Evolutionary conservation across 2,113 vertebrate genomes (phyloP).

Genomic region (Tylochromis polylepis): DNA sequence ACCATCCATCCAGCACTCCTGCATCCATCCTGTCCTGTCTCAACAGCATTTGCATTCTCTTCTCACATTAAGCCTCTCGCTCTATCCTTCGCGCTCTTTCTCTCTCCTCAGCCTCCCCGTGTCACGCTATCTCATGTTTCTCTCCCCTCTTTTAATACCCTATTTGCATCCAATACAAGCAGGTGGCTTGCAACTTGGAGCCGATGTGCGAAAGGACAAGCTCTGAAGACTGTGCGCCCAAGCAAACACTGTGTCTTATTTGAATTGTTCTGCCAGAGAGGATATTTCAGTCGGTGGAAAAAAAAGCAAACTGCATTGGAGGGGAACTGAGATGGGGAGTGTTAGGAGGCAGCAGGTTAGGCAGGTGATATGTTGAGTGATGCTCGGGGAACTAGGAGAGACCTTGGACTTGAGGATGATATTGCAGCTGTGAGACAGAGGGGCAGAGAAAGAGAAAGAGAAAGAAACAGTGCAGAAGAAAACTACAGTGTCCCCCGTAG

Average conservation of each 20-base stretch:
- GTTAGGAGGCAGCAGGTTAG: conserved; percentile 3
- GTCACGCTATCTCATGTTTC: conserved; percentile 71
- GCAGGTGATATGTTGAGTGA: conserved; percentile 37
- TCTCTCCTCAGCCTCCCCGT: conserved; percentile 31
- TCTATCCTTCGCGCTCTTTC: conserved; percentile 36
- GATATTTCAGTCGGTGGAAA: conserved; percentile 11
- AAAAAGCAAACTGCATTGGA: not conserved
- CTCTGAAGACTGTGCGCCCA: conserved; percentile 22
- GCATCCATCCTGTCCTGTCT: conserved; percentile 40
- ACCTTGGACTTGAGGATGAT: conserved; percentile 24
- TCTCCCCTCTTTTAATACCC: conserved; percentile 56
- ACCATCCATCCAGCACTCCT: conserved; percentile 37
- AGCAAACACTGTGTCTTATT: conserved; percentile 37
- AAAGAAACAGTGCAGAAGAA: not conserved
- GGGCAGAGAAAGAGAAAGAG: not conserved
- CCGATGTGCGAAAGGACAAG: conserved; percentile 34
- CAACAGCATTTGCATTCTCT: conserved; percentile 73
- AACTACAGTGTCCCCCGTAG: not conserved
- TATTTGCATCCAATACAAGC: conserved; percentile 71
- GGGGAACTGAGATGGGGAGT: not conserved
- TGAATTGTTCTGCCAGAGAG: conserved; percentile 22
- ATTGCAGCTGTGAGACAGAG: conserved; percentile 14
- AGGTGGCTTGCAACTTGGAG: conserved; percentile 35
- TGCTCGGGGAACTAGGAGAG: conserved; percentile 3
- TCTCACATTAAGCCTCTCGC: conserved; percentile 55